Base-by-base conservation (phyloP, 2,888 invertebrate species). In the Chymomyza caudatula region DNA sequence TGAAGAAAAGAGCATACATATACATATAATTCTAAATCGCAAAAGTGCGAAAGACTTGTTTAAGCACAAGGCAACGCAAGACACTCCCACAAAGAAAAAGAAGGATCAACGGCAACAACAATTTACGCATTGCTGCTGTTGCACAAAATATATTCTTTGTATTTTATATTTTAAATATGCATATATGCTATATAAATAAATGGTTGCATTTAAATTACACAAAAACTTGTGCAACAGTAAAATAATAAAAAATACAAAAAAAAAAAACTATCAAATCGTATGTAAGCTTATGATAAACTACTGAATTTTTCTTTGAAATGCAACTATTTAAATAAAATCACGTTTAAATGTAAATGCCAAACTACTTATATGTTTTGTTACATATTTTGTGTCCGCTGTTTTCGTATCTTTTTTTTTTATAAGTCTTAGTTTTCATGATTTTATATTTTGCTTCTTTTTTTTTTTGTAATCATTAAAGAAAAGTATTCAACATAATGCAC, bases 91-190 rank as follows among this genome's bases (percentile, higher is more conserved):
- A 58, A 22, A 47, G n/a, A 58, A 58, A 58, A 22, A 58, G 2
- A 22, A 52, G 37, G 57, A 65, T n/a, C 20, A 55, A 47, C 65
- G 13, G 62, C 47, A 51, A 63, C 62, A 60, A 67, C 55, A 73
- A 64, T 56, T 25, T 25, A 60, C 60, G 51, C 58, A 69, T 77
- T 77, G 72, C 78, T 84, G 80, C 78, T 78, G 85, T 85, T 82
- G 77, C 60, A 69, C 19, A 64, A 65, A 61, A 62, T 51, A 59
- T 71, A 66, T 68, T 57, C 51, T 59, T 52, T 47, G 17, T 47
- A 47, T 47, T 47, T 47, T 47, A 47, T 17, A 6, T 47, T 47
- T n/a, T 47, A 47, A 6, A 47, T n/a, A 51, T 20, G 56, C 29
- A 37, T 37, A 37, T 37, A 37, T 37, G 29, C 29, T 37, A 37